Conservation (phyloP, 2,797 vertebrate genomes). For the Thripadectes ignobilis region DNA sequence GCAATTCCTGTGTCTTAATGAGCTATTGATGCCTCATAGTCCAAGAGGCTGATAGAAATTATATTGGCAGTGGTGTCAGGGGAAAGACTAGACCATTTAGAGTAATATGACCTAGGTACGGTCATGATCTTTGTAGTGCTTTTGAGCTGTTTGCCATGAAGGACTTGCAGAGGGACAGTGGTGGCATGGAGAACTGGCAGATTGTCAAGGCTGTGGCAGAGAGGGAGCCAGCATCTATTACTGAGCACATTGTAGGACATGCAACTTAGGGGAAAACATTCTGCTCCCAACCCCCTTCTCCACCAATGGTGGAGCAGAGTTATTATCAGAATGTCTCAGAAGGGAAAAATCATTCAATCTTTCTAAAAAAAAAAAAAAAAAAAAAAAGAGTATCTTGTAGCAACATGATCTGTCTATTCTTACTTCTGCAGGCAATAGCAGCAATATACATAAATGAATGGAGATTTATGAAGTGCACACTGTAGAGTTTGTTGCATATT, state of each 20-base stretch:
- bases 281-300: not conserved
- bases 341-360: not conserved
- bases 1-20: not conserved
- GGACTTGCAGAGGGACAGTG: not conserved
- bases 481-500: not conserved
- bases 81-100: not conserved
- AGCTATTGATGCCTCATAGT: not conserved
- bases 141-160: not conserved
- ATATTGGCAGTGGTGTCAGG: not conserved
- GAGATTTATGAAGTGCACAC: not conserved
- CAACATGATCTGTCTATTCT: not conserved
- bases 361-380: not conserved
- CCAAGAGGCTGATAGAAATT: not conserved
- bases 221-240: not conserved
- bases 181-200: not conserved
- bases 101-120: not conserved
- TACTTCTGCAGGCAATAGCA: not conserved
- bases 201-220: not conserved
- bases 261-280: not conserved
- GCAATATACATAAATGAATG: not conserved
- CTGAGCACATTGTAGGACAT: not conserved
- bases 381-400: not conserved
- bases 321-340: not conserved
- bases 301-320: not conserved
- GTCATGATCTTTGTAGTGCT: not conserved